Conservation (phyloP, 2,888 invertebrate genomes). For the Tetranychus truncatus region DNA sequence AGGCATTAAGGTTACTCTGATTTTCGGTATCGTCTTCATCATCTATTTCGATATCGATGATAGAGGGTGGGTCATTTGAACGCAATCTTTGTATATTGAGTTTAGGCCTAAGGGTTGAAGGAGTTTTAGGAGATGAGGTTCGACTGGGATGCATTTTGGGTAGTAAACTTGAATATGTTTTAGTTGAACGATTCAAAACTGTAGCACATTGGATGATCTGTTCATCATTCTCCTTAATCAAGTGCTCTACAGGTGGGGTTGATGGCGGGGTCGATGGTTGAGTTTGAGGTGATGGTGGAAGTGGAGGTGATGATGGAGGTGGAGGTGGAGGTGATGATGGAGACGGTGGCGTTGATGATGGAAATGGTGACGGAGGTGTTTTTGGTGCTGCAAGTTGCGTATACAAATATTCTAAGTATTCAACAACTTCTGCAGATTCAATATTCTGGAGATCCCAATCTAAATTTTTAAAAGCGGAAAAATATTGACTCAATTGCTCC, state of each 20-base stretch:
- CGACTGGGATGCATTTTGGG: not conserved
- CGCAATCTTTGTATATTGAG: not conserved
- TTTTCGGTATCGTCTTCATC: not conserved
- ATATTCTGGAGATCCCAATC: not conserved
- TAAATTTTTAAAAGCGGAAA: not conserved
- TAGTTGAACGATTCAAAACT: not conserved
- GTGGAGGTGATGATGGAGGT: no score
- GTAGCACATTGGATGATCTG: not conserved
- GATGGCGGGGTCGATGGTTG: no score
- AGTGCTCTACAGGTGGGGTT: not conserved
- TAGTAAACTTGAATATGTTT: not conserved
- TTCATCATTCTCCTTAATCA: not conserved
- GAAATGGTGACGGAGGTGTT: no score
- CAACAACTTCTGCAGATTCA: not conserved
- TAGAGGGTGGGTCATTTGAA: not conserved
- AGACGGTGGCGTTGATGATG: no score
- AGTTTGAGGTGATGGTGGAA: no score
- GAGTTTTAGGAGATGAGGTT: not conserved
- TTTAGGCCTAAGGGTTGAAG: not conserved
- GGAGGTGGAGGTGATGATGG: no score
- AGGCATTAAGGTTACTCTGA: not conserved
- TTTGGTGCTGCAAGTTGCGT: not conserved
- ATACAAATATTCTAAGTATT: not conserved
- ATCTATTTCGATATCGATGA: not conserved
- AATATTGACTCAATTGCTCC: not conserved